Base-by-base conservation (phyloP, 2,797 vertebrate genomes). In the Anolis apletophallus region DNA sequence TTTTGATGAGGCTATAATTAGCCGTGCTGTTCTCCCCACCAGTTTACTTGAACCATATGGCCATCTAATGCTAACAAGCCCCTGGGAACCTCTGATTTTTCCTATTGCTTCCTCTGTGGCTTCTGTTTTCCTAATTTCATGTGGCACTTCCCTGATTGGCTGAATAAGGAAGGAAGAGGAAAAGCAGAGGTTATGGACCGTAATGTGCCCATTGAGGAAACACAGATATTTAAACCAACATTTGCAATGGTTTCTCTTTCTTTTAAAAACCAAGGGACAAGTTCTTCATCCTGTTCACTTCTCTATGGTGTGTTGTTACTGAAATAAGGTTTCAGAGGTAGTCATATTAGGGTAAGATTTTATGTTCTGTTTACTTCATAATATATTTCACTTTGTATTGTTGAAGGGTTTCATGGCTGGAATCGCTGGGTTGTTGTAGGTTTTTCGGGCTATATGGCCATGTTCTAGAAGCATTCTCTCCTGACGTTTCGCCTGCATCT, bases 81-180 rank as follows among this genome's bases (percentile, higher is more conserved):
- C 87, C 91, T 88, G 54, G 90, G n/a, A 85, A 82, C 86, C 85
- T 91, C 79, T 85, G 21, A 92, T 85, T 92, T 87, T 89, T 40
- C 76, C 71, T 93, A 92, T 91, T 93, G 89, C 14, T 94, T 94
- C 90, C 91, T 89, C 88, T 90, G 86, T 91, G 83, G 72, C 84
- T 92, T 91, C 93, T 93, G 90, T 69, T 94, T 95, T 91, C 83
- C 83, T 89, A 88, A 88, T 95, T 93, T 94, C 92, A 88, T 87
- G 71, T 81, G 85, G 86, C 75, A 72, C 87, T 91, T 93, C 87
- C 90, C 89, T 8, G 5, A n/a, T 80, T 91, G 88, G 78, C 91
- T 86, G 19, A 32, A 46, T 19, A 73, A 83, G 87, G 89, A 93
- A 90, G 34, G 67, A 91, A 93, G 87, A 85, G 92, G 91, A 77